These are phyloP conservation scores for Alosa sapidissima DNA, from an alignment of 2,797 vertebrate species.

Conservation along the genomic window DNA sequence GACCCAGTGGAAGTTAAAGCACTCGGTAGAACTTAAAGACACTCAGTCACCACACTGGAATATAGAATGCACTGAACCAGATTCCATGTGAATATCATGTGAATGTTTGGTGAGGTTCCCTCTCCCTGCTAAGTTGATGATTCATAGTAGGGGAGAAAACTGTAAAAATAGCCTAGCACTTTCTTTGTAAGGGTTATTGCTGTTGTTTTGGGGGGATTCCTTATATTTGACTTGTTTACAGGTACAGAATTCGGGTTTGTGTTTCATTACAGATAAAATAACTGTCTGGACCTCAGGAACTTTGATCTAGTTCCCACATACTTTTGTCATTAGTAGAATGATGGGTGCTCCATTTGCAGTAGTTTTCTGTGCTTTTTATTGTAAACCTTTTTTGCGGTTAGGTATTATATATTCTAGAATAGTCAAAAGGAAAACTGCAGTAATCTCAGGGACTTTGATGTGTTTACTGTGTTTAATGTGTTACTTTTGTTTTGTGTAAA, in stretches of 20 bases:
- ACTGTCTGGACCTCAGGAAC: neutral
- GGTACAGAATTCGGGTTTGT: neutral
- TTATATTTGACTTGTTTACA: neutral
- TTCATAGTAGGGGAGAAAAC: neutral
- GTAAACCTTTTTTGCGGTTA: neutral
- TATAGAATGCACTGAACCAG: neutral
- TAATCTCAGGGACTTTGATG: neutral
- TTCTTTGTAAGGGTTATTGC: slow-evolving; percentile 5
- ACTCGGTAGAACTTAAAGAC: neutral
- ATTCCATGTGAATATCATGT: neutral
- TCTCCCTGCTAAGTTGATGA: neutral
- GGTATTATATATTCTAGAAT: neutral
- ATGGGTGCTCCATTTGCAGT: neutral
- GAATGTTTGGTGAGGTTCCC: neutral
- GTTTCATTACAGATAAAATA: neutral
- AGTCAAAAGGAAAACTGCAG: neutral
- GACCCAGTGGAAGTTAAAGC: neutral
- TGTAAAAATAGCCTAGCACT: neutral
- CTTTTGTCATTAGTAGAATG: neutral
- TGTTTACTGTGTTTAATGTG: too few species aligned
- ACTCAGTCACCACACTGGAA: neutral
- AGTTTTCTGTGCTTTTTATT: neutral
- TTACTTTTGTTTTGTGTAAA: neutral
- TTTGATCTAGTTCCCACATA: neutral
- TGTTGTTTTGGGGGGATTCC: neutral